These are phyloP conservation scores for Drosophila pegasa DNA, from an alignment of 2,888 invertebrate species.

Conservation along the genomic window DNA sequence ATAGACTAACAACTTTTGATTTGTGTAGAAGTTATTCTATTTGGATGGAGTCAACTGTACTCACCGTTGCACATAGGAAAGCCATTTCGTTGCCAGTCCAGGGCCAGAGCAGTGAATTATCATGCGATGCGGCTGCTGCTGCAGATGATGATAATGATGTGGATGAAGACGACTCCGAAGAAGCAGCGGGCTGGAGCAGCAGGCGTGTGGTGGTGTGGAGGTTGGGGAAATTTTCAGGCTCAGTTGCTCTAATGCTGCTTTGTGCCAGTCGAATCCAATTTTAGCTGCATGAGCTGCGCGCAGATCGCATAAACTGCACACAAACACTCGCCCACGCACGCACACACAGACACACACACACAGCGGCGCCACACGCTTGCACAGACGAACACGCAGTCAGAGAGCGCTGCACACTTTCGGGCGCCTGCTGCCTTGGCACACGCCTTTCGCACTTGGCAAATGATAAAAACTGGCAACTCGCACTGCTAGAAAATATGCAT, in stretches of 20 bases:
- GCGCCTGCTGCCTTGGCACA: constrained; percentile 33
- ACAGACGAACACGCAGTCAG: constrained; percentile 4
- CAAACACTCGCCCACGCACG: constrained; percentile 7
- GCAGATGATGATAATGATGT: constrained; percentile 21
- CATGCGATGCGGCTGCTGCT: constrained; percentile 49
- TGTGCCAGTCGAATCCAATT: constrained; percentile 76
- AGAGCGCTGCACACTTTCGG: constrained; percentile 40
- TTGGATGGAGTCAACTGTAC: constrained; percentile 35
- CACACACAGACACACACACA: constrained; percentile 4
- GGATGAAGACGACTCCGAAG: constrained; percentile 20
- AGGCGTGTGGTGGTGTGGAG: constrained; percentile 2
- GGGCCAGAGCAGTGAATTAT: constrained; percentile 67
- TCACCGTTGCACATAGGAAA: constrained; percentile 73
- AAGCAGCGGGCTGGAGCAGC: constrained; percentile 27
- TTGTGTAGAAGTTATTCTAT: constrained; percentile 20
- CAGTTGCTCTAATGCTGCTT: constrained; percentile 50
- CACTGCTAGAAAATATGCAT: constrained; percentile 81
- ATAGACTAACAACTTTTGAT: constrained; percentile 1
- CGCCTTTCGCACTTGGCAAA: constrained; percentile 63
- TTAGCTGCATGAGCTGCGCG: constrained; percentile 59
- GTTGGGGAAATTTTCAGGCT: constrained; percentile 49
- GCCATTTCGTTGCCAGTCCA: constrained; percentile 79
- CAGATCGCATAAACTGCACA: constrained; percentile 55
- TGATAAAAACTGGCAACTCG: constrained; percentile 74
- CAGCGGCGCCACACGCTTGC: not conserved